Evolutionary conservation across 2,888 invertebrate species (phyloP), one percentile per base, ranked within the genome.

Genomic region (Leucophora obtusa): DNA sequence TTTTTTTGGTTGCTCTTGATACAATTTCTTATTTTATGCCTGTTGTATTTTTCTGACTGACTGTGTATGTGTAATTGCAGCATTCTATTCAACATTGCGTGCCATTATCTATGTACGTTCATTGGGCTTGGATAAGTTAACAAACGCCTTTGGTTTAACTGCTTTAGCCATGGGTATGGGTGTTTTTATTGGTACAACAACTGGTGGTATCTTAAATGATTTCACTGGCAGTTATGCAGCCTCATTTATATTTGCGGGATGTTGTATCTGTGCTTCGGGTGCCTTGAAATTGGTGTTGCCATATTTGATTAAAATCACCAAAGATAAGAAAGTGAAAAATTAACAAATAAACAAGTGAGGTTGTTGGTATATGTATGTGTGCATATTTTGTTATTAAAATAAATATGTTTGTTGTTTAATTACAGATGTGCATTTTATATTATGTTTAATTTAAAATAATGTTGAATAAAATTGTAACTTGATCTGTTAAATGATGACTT

Each of bases 31-130:
- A 28, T 28, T 28, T 7, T 7, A 28, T 70, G 21, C 56, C 54
- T 56, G 62, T 24, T 28, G 43, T 58, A 14, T 33, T 18, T 54
- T 24, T 63, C 5, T 50, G 10, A 33, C 2, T 62, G 10, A 33
- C 15, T 59, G 11, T 43, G 47, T 47, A 18, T 18, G 47, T 17
- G 21, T 17, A 11, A n/a, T 63, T 78, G 53, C 38, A 96, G 96
- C 96, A 21, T 94, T 94, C 53, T 95, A 94, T 87, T 93, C 95
- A 9, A 93, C 95, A 0, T 90, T 96, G 60, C 92, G 96, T 80
- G 94, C 96, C 24, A 93, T 96, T 65, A 92, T 96, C 66, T 92
- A 95, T 72, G 96, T 96, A 8, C 95, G 95, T 84, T 91, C 95
- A 17, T 87, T 96, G 69, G 95, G 96, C 0, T 90, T 96, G 83